Percentiles rank a stretch among this genome's conserved stretches.
phyloP scores from a whole-genome alignment of 2,797 vertebrate species.

The Distichodus sexfasciatus region DNA sequence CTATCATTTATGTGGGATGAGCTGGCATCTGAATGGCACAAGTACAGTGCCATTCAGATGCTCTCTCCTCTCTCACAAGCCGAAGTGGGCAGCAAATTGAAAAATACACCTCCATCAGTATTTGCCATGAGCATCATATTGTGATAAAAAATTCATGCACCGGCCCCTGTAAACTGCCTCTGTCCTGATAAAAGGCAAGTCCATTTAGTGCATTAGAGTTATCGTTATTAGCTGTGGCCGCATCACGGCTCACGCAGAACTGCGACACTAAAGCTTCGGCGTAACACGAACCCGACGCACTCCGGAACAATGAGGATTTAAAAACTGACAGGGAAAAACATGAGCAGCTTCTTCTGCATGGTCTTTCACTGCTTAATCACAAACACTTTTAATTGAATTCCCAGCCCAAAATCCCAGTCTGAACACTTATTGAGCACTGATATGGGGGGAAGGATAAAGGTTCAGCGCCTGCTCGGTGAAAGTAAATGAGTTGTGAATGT shows the following conservation, averaged over 20 bases:
- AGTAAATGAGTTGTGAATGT: conserved; percentile 80
- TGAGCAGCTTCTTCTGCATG: too few species aligned
- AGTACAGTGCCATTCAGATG: conserved; percentile 55
- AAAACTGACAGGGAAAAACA: too few species aligned
- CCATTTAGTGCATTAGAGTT: conserved; percentile 39
- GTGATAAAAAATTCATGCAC: conserved; percentile 65
- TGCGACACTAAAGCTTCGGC: not conserved
- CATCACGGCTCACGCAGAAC: not conserved
- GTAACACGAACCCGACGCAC: not conserved
- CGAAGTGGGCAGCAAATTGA: conserved; percentile 65
- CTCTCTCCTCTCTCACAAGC: conserved; percentile 61
- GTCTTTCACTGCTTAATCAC: too few species aligned
- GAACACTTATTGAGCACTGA: conserved; percentile 65
- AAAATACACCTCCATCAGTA: conserved; percentile 61
- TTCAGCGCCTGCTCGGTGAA: conserved; percentile 54
- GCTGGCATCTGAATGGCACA: conserved; percentile 38
- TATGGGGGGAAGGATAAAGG: conserved; percentile 63
- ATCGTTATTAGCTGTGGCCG: conserved; percentile 32
- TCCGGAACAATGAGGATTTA: too few species aligned
- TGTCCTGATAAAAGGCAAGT: conserved; percentile 36
- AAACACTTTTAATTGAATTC: conserved; percentile 52
- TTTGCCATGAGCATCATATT: conserved; percentile 64
- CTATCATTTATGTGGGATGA: conserved; percentile 46
- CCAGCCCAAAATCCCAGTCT: conserved; percentile 53
- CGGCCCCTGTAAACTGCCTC: conserved; percentile 1